These are phyloP conservation scores for Spinus olivaceus DNA, from an alignment of 2,797 vertebrate species.

Conservation along the genomic window DNA sequence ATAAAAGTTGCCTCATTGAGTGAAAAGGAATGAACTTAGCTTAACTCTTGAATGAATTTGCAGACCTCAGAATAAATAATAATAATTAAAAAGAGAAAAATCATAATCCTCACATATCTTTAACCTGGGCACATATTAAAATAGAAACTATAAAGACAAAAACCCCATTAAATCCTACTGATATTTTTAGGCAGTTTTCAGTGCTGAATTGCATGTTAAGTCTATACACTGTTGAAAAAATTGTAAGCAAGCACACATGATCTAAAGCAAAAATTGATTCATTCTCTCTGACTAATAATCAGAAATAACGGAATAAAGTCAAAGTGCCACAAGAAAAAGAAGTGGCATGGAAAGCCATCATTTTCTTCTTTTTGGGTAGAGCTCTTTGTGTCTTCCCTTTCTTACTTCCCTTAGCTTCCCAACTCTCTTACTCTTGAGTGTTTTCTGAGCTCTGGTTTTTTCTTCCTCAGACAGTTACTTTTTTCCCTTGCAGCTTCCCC, in stretches of 20 bases:
- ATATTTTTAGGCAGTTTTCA: conserved; percentile 24
- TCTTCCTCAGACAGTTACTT: background rate
- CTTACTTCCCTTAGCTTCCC: background rate
- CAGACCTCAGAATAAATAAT: background rate
- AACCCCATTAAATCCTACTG: background rate
- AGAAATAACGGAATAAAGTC: background rate
- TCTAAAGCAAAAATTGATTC: background rate
- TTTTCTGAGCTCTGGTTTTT: background rate
- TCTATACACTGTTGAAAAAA: background rate
- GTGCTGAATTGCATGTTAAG: background rate
- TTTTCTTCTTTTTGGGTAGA: background rate
- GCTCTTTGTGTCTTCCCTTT: background rate
- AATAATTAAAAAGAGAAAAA: conserved; percentile 2
- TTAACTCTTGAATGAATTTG: background rate
- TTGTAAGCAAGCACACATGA: background rate
- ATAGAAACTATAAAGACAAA: background rate
- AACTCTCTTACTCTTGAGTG: background rate
- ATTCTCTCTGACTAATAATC: background rate
- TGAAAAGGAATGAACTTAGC: background rate
- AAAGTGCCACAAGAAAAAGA: background rate
- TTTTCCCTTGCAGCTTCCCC: background rate
- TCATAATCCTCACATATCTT: background rate
- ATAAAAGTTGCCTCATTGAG: background rate
- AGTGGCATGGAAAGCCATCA: background rate
- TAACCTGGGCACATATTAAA: background rate